Base-by-base conservation (phyloP, 2,797 vertebrate species). In the Anabacerthia variegaticeps region DNA sequence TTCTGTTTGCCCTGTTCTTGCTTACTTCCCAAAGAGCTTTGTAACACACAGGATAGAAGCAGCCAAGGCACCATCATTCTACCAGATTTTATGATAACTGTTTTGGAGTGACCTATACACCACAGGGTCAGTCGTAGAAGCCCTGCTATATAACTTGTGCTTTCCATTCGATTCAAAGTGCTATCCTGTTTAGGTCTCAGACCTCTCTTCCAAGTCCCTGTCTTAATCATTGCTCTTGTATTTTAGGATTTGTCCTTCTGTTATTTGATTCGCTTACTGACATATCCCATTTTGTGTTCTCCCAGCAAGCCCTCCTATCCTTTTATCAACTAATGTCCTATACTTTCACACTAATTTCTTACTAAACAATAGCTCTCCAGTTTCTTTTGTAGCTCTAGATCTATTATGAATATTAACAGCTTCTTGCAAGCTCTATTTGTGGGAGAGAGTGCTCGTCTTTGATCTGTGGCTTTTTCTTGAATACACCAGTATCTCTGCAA, bases 341-440 rank as follows among this genome's bases (percentile, higher is more conserved):
- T 91, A 97, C 83, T 96, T 96, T 89, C 91, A 96, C 83, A 92
- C 87, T 98, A 95, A 97, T 97, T 97, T 93, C 93, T 88, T 78
- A 95, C 94, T 95, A 96, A 98, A 98, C 96, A 98, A 97, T 93
- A 95, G 92, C 96, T 96, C 95, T 96, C 75, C 82, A 54, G 66
- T 94, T 96, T 96, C 98, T 97, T 97, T 97, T 97, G 97, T 97
- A 97, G 95, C 93, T 96, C 94, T 85, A 93, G 93, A 96, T 95
- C 95, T 93, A 80, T 95, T 97, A 96, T 97, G 97, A 98, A 98
- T 98, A 98, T 98, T 98, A 98, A 98, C 97, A 94, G 94, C 88
- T 96, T 96, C 96, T 95, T 97, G 96, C 94, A 98, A 97, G 90
- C 94, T 90, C 67, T 97, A n/a, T 98, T 97, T 97, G 96, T 96